phyloP scores from a whole-genome alignment of 2,113 vertebrate species.

The Elephantulus edwardii region DNA sequence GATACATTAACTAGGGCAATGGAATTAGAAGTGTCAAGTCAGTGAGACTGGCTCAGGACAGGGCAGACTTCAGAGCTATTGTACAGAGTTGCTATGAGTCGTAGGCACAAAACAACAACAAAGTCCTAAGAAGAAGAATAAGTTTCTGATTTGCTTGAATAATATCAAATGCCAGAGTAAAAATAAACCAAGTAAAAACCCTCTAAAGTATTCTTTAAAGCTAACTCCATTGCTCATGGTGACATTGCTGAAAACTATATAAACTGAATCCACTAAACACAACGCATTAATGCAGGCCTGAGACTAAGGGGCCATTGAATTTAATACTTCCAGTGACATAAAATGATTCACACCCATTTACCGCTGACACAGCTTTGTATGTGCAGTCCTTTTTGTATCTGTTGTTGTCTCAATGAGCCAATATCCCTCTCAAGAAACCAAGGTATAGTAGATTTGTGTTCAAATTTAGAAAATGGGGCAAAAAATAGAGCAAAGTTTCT shows the following conservation, averaged over 20 bases:
- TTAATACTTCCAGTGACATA: not conserved
- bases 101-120: too few species aligned
- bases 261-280: not conserved
- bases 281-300: not conserved
- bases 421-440: not conserved
- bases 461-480: not conserved
- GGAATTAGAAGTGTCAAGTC: too few species aligned
- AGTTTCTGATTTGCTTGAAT: not conserved
- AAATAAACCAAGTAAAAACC: fast-evolving
- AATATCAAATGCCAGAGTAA: not conserved
- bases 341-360: not conserved
- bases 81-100: too few species aligned
- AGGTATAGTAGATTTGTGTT: not conserved
- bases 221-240: not conserved
- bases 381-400: not conserved
- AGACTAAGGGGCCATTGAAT: not conserved
- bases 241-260: not conserved
- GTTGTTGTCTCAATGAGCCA: not conserved
- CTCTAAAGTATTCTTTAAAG: not conserved
- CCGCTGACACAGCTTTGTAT: not conserved
- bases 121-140: too few species aligned
- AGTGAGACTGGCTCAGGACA: too few species aligned
- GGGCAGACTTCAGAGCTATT: too few species aligned
- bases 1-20: too few species aligned
- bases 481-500: not conserved